Conservation (phyloP, 2,888 invertebrate genomes). For the Ommatoiulus sabulosus region DNA sequence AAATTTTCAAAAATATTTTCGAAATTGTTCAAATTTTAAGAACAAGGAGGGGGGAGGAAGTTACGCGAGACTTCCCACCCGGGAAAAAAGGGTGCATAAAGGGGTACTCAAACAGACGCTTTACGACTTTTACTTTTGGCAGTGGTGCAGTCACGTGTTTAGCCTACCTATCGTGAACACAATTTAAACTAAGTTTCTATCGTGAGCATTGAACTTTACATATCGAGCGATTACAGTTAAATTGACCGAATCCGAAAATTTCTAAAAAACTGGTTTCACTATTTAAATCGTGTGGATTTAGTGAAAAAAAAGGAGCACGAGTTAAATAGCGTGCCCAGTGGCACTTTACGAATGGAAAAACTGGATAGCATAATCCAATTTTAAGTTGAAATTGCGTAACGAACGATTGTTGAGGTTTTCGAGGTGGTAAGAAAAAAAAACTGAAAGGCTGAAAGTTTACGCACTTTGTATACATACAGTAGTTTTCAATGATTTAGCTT, state of each 20-base stretch:
- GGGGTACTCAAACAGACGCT: too few relatives aligned
- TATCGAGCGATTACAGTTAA: background rate
- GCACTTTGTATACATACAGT: too few relatives aligned
- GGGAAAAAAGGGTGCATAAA: too few relatives aligned
- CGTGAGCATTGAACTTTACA: background rate
- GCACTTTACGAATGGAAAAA: background rate
- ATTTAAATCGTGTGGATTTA: background rate
- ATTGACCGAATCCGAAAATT: background rate
- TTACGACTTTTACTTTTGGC: too few relatives aligned
- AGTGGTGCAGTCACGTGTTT: too few relatives aligned
- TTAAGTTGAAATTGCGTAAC: background rate
- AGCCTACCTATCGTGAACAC: background rate
- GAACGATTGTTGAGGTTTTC: background rate
- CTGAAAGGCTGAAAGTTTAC: background rate
- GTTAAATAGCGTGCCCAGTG: background rate
- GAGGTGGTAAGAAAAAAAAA: background rate
- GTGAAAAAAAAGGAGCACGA: background rate
- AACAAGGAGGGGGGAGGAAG: too few relatives aligned
- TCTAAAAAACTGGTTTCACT: constrained; percentile 2
- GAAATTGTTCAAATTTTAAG: too few relatives aligned
- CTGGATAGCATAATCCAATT: background rate
- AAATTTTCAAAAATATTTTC: too few relatives aligned
- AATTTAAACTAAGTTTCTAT: background rate
- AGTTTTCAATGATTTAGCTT: too few relatives aligned
- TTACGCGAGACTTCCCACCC: too few relatives aligned